Base-by-base conservation (phyloP, 2,888 invertebrate genomes). In the Stenoptilia bipunctidactyla region DNA sequence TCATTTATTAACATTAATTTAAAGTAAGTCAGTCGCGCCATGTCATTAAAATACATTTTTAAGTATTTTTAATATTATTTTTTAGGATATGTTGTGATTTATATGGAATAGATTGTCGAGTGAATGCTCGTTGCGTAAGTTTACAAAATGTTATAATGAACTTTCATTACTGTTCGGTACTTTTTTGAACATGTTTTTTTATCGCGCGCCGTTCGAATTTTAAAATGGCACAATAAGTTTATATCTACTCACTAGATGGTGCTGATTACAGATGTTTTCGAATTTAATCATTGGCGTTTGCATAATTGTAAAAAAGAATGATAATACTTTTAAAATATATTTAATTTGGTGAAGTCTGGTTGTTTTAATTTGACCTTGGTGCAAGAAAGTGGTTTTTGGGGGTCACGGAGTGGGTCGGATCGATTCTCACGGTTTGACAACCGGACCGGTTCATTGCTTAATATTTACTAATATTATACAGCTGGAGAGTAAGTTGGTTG, bases 11-110 rank as follows among this genome's bases (percentile, higher is more conserved):
- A 69, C 64, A 66, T 61, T 65, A 51, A 45, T 53, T 33, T 58
- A 59, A 51, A 40, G 43, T 75, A 76, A 82, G 80, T 77, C 76
- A 80, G 72, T 70, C 73, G 76, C 72, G 77, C 82, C 83, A 82
- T 82, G 66, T 75, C 71, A 70, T 69, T 30, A 20, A 20, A 56
- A 60, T 38, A 27, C 25, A 25, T 41, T 33, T 36, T 36, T 34
- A 40, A 36, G 40, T 38, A 39, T 50, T 66, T 56, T 61, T 51
- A 58, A 61, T 58, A 61, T 61, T 58, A 64, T 61, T 65, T 62
- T 60, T 52, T 58, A 52, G 50, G 48, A 51, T 48, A 44, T 48
- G 50, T 55, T 61, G 61, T 62, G 62, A 62, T 62, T 49, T 51
- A 50, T 54, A 52, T 43, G 52, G 45, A 48, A 49, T 45, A 41